phyloP scores from a whole-genome alignment of 2,113 vertebrate genomes.

The Lepisosteus oculatus region DNA sequence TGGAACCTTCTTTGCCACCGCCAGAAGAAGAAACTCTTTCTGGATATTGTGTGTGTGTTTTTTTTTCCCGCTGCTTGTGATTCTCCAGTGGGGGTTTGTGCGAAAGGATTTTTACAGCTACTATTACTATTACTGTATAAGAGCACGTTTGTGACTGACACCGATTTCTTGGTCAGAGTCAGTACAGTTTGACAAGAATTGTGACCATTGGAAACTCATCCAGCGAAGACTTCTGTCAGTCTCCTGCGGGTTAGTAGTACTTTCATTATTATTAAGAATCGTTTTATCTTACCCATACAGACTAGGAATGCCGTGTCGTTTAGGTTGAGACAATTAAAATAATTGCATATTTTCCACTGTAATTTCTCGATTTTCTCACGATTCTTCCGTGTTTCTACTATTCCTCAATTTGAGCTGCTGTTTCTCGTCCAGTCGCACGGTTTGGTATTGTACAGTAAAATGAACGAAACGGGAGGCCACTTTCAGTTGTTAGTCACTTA shows the following conservation, averaged over 20 bases:
- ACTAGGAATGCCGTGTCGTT: too few relatives aligned
- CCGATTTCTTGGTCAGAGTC: neutral
- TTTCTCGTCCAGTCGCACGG: too few relatives aligned
- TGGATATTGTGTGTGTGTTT: slow-evolving; percentile 17
- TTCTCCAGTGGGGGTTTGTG: slow-evolving; percentile 8
- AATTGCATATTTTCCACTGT: too few relatives aligned
- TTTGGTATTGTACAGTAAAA: too few relatives aligned
- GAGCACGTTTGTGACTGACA: neutral
- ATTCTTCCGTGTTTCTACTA: too few relatives aligned
- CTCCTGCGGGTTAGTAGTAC: neutral
- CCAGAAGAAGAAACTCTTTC: slow-evolving; percentile 2
- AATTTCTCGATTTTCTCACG: too few relatives aligned
- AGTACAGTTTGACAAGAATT: slow-evolving; percentile 12
- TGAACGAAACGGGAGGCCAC: too few relatives aligned
- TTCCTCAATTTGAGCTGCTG: too few relatives aligned
- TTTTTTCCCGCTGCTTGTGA: neutral
- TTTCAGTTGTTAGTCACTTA: too few relatives aligned
- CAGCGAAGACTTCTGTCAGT: slow-evolving; percentile 2
- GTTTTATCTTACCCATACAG: too few relatives aligned
- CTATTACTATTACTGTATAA: neutral
- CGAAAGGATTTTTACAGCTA: neutral
- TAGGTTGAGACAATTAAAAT: too few relatives aligned
- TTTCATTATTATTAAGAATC: neutral
- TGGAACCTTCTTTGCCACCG: slow-evolving; percentile 11
- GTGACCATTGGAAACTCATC: slow-evolving; percentile 12